phyloP scores from a whole-genome alignment of 2,797 vertebrate species.

The Momotus momota region DNA sequence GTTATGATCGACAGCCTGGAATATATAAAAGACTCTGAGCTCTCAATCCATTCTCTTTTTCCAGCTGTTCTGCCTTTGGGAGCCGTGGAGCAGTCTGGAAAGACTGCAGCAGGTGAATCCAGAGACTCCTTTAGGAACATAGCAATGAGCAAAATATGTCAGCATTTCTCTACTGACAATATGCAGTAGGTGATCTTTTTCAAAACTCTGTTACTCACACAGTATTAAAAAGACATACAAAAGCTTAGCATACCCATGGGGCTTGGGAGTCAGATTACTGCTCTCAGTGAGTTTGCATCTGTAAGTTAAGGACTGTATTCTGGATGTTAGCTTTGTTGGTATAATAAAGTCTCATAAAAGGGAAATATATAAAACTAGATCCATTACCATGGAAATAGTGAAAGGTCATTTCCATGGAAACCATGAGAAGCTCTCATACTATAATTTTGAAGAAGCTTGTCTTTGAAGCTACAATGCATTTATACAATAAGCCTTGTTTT shows the following conservation, averaged over 20 bases:
- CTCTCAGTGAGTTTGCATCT: constrained; percentile 7
- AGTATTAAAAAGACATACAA: constrained; percentile 47
- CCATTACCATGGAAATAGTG: constrained; percentile 78
- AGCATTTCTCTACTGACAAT: constrained; percentile 20
- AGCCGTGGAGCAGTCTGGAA: constrained; percentile 37
- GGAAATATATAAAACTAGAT: constrained; percentile 78
- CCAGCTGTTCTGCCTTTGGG: constrained; percentile 24
- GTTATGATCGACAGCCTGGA: constrained; percentile 11
- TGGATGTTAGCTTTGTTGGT: constrained; percentile 75
- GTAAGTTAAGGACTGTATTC: constrained; percentile 66
- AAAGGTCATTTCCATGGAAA: constrained; percentile 82
- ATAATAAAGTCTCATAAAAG: constrained; percentile 76
- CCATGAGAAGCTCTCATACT: constrained; percentile 66
- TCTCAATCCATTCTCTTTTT: neutral
- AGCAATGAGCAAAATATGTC: constrained; percentile 26
- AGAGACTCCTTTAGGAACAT: constrained; percentile 28
- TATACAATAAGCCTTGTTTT: constrained; percentile 55
- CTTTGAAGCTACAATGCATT: constrained; percentile 63
- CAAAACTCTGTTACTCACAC: constrained; percentile 22
- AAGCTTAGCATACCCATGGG: neutral
- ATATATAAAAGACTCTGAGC: neutral
- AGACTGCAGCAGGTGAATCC: constrained; percentile 19
- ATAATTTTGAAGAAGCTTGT: constrained; percentile 71
- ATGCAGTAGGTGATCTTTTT: constrained; percentile 48
- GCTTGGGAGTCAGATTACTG: constrained; percentile 43